Base-by-base conservation (phyloP, 1,140 invertebrate genomes). In the Pseudachorutes palmiensis region DNA sequence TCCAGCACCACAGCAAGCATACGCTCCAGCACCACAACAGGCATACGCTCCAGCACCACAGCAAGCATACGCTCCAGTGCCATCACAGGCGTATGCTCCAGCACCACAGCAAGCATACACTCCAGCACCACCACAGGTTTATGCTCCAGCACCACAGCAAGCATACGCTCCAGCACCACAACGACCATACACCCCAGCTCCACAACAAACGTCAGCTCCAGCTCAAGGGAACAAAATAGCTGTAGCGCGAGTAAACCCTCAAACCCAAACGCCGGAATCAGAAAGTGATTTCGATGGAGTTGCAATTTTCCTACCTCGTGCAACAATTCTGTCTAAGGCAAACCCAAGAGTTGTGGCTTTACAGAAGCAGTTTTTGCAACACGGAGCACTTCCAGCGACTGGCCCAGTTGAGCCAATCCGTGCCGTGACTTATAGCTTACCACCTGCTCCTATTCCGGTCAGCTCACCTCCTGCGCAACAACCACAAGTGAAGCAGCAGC, bases 141-240 rank as follows among this genome's bases (percentile, higher is more conserved):
- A n/a, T n/a, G n/a, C n/a, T n/a, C n/a, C n/a, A 48, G 45, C 45
- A 48, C 14, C 45, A n/a, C 45, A 48, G 45, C 45, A 48, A n/a
- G 45, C n/a, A n/a, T n/a, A n/a, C n/a, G n/a, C n/a, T n/a, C n/a
- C n/a, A n/a, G n/a, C n/a, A n/a, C n/a, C n/a, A n/a, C n/a, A n/a
- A n/a, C n/a, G n/a, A n/a, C n/a, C n/a, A n/a, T n/a, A n/a, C n/a
- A n/a, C n/a, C n/a, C n/a, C n/a, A n/a, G n/a, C n/a, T n/a, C n/a
- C n/a, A n/a, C n/a, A n/a, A n/a, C n/a, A n/a, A n/a, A n/a, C n/a
- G n/a, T n/a, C n/a, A n/a, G n/a, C n/a, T n/a, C n/a, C n/a, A n/a
- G n/a, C n/a, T n/a, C n/a, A n/a, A n/a, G n/a, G n/a, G n/a, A n/a
- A 45, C 51, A 55, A 55, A 22, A 9, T 14, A 16, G 36, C 36